Evolutionary conservation across 2,888 invertebrate genomes (phyloP).

Genomic region (Amiota communis): DNA sequence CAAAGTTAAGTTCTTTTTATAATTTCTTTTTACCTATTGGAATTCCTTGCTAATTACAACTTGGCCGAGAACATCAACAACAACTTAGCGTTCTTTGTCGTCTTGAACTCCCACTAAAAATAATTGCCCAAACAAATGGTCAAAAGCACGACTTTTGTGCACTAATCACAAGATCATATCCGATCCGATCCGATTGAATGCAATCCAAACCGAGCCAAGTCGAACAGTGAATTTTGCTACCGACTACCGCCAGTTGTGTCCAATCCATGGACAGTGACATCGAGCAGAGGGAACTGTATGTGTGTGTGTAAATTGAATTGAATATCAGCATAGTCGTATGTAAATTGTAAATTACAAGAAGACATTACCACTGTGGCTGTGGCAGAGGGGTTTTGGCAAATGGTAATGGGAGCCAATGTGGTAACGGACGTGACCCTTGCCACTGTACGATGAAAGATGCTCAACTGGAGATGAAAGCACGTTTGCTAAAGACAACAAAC

Average conservation of each 20-base stretch:
- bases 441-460: background rate
- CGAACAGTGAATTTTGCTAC: background rate
- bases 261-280: conserved; percentile 4
- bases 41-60: too few species aligned
- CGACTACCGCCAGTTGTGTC: conserved; percentile 22
- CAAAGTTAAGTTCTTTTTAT: background rate
- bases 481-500: background rate
- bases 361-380: conserved; percentile 26
- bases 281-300: background rate
- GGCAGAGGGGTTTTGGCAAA: background rate
- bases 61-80: background rate
- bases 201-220: too few species aligned
- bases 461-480: background rate
- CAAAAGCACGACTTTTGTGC: conserved; percentile 32
- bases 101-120: background rate
- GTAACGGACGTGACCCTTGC: conserved; percentile 21
- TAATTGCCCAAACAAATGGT: conserved; percentile 28
- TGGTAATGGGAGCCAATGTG: conserved; percentile 13
- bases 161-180: conserved; percentile 24
- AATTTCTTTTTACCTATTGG: background rate
- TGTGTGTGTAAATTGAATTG: too few species aligned
- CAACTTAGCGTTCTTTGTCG: background rate
- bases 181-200: conserved; percentile 2
- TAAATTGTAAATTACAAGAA: conserved; percentile 37
- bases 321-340: background rate